These are phyloP conservation scores for Cybosia mesomella DNA, from an alignment of 2,888 invertebrate genomes.

Conservation along the genomic window DNA sequence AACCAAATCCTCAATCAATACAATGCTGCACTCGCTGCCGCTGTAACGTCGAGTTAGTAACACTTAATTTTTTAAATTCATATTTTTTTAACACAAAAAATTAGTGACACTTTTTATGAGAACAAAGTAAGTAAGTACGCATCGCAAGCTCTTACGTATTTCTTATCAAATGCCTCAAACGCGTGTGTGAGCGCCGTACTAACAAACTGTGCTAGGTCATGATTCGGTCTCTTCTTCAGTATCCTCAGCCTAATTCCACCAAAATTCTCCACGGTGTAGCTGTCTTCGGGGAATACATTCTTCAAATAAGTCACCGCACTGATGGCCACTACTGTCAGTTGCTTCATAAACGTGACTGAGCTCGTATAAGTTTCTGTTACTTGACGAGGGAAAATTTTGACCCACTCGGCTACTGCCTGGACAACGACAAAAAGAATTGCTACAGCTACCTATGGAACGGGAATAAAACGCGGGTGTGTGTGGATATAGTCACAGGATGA, in stretches of 20 bases:
- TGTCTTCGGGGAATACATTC: slow-evolving; percentile 69
- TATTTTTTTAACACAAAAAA: no score
- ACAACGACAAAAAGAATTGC: neutral
- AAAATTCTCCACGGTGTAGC: slow-evolving; percentile 64
- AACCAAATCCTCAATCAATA: no score
- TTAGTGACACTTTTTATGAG: neutral
- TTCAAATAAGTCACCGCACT: slow-evolving; percentile 74
- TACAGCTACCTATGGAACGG: neutral
- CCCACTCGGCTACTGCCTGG: slow-evolving; percentile 71
- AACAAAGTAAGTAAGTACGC: neutral
- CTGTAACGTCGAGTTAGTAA: no score
- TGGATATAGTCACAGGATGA: no score
- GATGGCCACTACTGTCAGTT: slow-evolving; percentile 71
- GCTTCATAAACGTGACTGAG: slow-evolving; percentile 77
- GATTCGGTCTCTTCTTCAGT: slow-evolving; percentile 69
- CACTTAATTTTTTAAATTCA: no score
- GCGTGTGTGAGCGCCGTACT: slow-evolving; percentile 69
- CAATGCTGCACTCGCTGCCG: no score
- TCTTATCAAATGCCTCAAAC: slow-evolving; percentile 79
- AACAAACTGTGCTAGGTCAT: slow-evolving; percentile 73
- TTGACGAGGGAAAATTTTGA: slow-evolving; percentile 68
- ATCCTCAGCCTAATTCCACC: slow-evolving; percentile 66
- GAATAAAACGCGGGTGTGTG: no score
- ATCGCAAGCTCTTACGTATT: slow-evolving; percentile 69
- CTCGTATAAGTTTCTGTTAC: slow-evolving; percentile 73